Conservation (phyloP, 1,140 invertebrate genomes). For the Chironomus tepperi region DNA sequence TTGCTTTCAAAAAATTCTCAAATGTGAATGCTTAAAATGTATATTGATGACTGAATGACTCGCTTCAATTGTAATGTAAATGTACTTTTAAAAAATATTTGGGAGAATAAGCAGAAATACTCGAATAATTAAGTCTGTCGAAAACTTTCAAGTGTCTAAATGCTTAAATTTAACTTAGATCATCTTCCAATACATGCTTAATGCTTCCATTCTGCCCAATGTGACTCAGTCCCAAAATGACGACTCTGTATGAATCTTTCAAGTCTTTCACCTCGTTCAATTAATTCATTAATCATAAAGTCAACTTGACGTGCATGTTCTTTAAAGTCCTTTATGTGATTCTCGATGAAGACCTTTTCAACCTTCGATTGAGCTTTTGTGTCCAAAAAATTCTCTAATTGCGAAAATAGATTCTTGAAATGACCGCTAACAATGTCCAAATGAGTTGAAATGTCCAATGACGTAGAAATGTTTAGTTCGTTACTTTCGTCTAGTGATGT, state of each 20-base stretch:
- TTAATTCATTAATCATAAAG: conserved; percentile 9
- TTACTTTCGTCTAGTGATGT: not conserved
- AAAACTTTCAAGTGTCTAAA: too few relatives aligned
- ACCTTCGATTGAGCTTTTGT: not conserved
- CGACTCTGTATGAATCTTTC: not conserved
- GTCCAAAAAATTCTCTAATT: not conserved
- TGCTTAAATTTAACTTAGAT: too few relatives aligned
- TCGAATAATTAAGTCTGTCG: too few relatives aligned
- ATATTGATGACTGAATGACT: too few relatives aligned
- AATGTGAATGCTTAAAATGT: too few relatives aligned
- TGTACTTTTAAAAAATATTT: too few relatives aligned
- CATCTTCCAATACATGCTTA: too few relatives aligned
- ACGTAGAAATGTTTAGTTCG: not conserved
- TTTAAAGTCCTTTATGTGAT: not conserved
- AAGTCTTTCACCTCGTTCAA: not conserved
- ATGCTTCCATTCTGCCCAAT: too few relatives aligned
- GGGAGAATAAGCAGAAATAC: too few relatives aligned
- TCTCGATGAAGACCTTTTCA: not conserved
- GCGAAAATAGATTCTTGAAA: not conserved
- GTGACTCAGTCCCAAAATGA: too few relatives aligned
- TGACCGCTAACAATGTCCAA: not conserved
- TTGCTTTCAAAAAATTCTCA: too few relatives aligned
- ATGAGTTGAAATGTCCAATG: not conserved
- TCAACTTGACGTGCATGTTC: not conserved
- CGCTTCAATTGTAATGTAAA: too few relatives aligned